phyloP scores from a whole-genome alignment of 2,113 vertebrate species.

The Laticauda laticaudata region DNA sequence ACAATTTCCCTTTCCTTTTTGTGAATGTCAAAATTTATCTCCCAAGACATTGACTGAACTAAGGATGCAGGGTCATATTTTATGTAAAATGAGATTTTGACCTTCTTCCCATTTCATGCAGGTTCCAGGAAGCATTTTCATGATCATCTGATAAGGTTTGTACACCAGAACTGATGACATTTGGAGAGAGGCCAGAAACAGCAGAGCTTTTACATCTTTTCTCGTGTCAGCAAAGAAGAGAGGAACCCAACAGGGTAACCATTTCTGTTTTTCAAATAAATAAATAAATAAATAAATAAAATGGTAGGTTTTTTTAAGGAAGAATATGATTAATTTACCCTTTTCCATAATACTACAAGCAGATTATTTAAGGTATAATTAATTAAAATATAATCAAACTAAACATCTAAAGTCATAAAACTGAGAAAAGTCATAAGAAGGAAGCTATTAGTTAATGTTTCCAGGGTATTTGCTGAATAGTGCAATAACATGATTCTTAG shows the following conservation, averaged over 20 bases:
- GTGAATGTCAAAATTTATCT: not conserved
- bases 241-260: not conserved
- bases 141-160: not conserved
- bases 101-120: not conserved
- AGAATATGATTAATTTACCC: not conserved
- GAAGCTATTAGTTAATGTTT: not conserved
- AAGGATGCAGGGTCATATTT: not conserved
- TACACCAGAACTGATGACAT: not conserved
- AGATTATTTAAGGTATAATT: not conserved
- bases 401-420: not conserved
- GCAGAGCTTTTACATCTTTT: not conserved
- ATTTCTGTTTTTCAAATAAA: not conserved
- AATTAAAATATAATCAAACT: not conserved
- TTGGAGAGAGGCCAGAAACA: not conserved
- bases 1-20: not conserved
- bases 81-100: not conserved
- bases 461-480: not conserved
- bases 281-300: not conserved
- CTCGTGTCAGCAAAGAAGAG: not conserved
- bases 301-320: not conserved
- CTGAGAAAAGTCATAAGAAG: not conserved
- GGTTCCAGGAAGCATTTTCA: constrained; percentile 34
- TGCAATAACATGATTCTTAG: not conserved
- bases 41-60: not conserved
- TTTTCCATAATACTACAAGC: not conserved